Percentiles rank a stretch among this genome's conserved stretches.
These are phyloP conservation scores for Molossus molossus DNA, from an alignment of 2,797 vertebrate genomes.

Conservation along the genomic window DNA sequence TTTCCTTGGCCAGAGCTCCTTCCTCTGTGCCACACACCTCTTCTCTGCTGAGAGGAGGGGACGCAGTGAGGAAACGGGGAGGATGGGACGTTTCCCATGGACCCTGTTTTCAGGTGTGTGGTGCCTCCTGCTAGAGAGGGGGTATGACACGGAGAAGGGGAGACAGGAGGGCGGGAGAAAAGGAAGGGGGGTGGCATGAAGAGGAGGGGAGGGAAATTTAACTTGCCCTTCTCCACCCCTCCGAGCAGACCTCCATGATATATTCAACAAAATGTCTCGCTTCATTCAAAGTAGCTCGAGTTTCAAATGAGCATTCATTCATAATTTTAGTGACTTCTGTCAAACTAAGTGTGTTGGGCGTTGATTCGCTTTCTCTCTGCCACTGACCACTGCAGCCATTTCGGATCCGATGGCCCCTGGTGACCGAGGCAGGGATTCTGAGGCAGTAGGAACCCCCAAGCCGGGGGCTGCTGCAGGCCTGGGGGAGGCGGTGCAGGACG, in stretches of 20 bases:
- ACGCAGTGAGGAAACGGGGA: not conserved
- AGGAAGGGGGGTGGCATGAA: not conserved
- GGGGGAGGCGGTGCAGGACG: not conserved
- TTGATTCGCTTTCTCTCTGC: not conserved
- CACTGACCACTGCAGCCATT: not conserved
- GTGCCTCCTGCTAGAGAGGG: not conserved
- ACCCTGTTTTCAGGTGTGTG: not conserved
- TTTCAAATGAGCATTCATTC: not conserved
- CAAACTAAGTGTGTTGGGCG: not conserved
- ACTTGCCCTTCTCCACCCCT: not conserved
- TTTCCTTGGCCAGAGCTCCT: not conserved
- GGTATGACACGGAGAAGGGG: not conserved
- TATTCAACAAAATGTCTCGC: not conserved
- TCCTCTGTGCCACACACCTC: not conserved
- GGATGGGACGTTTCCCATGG: not conserved
- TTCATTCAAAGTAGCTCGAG: slow-evolving; percentile 8
- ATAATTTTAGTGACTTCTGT: not conserved
- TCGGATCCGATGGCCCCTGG: not conserved
- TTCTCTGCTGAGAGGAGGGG: not conserved
- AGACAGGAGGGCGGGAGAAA: not conserved
- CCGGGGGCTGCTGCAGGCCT: too few species aligned
- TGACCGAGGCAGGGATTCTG: not conserved
- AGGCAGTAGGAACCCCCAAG: not conserved
- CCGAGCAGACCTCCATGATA: not conserved
- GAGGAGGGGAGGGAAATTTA: not conserved